Base-by-base conservation (phyloP, 2,888 invertebrate species). In the Callosobruchus maculatus region DNA sequence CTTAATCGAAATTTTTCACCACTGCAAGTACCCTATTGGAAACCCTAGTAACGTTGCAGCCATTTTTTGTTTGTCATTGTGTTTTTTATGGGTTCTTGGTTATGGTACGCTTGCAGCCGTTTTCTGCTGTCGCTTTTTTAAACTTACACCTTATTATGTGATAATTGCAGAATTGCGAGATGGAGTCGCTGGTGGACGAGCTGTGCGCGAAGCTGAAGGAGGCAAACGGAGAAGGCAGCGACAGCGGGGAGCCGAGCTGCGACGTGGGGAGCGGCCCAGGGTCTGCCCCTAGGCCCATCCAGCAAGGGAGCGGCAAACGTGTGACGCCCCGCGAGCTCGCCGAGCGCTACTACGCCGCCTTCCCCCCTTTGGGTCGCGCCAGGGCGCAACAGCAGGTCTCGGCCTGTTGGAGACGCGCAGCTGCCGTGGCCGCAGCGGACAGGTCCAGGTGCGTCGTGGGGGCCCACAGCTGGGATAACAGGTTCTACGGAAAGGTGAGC, bases 171-270 rank as follows among this genome's bases (percentile, higher is more conserved):
- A 93, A 92, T 88, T 90, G 92, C 88, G 93, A 93, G 86, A 92
- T 95, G 84, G 94, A 95, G 89, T 91, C 91, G 84, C 90, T 95
- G 86, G 93, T 95, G 81, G 94, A 95, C 88, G 95, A 95, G 89
- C 89, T 95, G 85, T 94, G 94, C 88, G 90, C 90, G 81, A 93
- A 93, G 88, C 89, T 95, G 83, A 92, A 93, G 87, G 92, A 94
- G 87, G 90, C 93, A 82, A 92, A 92, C 83, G 87, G 78, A 74
- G 80, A 69, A 67, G 21, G 72, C 74, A 31, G 74, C 68, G 21
- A 71, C 74, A 31, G 74, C 75, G 26, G 26, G 18, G 67, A 70
- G 21, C 20, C 69, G 72, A 26, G 31, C 72, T n/a, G 22, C 69
- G n/a, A 70, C 13, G 1, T 13, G 13, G 18, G 49, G 13, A 49